Percentiles rank a stretch among this genome's conserved stretches.
Evolutionary conservation across 1,140 invertebrate genomes (phyloP).

Genomic region (Limonius californicus): DNA sequence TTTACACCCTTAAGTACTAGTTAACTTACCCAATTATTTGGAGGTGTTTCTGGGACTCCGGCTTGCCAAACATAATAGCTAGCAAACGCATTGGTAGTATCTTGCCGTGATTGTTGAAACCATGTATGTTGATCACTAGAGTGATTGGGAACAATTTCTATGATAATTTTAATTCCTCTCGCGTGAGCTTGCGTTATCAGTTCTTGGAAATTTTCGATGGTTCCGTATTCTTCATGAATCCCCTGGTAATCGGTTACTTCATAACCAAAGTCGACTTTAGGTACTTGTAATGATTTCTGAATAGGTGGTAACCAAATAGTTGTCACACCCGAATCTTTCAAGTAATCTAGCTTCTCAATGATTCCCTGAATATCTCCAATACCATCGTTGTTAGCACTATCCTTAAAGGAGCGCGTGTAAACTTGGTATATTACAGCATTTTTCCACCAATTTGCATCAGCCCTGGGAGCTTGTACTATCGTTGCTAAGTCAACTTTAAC

Average conservation of each 20-base stretch:
- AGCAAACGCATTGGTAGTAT: constrained; percentile 55
- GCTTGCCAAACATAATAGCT: constrained; percentile 78
- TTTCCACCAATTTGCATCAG: constrained; percentile 62
- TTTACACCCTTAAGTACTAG: too few species aligned
- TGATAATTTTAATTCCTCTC: constrained; percentile 67
- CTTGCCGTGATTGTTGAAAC: constrained; percentile 64
- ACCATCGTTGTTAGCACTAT: constrained; percentile 71
- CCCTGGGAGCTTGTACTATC: neutral
- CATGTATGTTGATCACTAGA: constrained; percentile 73
- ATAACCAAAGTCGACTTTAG: constrained; percentile 68
- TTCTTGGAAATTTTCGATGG: constrained; percentile 65
- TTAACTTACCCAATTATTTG: constrained; percentile 75
- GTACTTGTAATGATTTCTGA: constrained; percentile 56
- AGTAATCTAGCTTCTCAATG: constrained; percentile 57
- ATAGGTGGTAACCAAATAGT: constrained; percentile 64
- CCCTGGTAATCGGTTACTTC: constrained; percentile 72
- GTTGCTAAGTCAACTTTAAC: neutral
- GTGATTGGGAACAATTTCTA: constrained; percentile 89
- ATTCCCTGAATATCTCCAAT: constrained; percentile 70
- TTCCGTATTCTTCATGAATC: constrained; percentile 70
- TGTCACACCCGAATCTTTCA: constrained; percentile 60
- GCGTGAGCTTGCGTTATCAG: constrained; percentile 58
- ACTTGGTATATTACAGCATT: constrained; percentile 71
- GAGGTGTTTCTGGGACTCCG: constrained; percentile 52
- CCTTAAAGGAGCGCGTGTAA: constrained; percentile 75